Evolutionary conservation across 2,888 invertebrate genomes (phyloP).

Genomic region (Digitonthophagus gazella): DNA sequence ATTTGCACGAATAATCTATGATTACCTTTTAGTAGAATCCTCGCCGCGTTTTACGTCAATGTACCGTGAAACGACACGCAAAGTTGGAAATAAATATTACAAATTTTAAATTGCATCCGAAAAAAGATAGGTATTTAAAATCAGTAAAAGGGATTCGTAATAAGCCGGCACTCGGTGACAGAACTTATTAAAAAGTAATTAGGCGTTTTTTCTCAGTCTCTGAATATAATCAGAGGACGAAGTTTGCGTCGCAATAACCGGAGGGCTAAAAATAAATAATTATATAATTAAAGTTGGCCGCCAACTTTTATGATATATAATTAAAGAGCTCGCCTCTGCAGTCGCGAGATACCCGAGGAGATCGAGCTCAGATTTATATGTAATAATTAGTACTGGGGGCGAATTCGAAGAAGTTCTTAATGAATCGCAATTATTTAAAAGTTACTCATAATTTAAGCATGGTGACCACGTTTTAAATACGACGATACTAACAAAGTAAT

Average conservation of each 20-base stretch:
- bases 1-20: neutral
- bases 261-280: constrained; percentile 38
- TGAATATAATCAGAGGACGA: neutral
- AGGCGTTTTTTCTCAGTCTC: neutral
- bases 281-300: constrained; percentile 45
- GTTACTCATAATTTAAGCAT: neutral
- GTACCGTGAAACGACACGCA: neutral
- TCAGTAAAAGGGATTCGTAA: neutral
- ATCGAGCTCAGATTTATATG: neutral
- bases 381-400: neutral
- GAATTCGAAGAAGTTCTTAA: neutral
- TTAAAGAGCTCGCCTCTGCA: constrained; percentile 35
- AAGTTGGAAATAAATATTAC: neutral
- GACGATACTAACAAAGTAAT: neutral
- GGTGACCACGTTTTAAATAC: neutral
- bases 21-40: neutral
- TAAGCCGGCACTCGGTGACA: neutral
- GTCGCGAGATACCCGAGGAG: neutral
- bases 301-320: constrained; percentile 46
- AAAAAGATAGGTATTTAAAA: neutral
- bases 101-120: neutral
- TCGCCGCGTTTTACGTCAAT: neutral
- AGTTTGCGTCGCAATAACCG: constrained; percentile 1
- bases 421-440: neutral
- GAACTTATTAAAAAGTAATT: neutral